Percentiles rank a stretch among this genome's conserved stretches.
These are phyloP conservation scores for Vireo altiloquus DNA, from an alignment of 2,113 vertebrate species.

Conservation along the genomic window DNA sequence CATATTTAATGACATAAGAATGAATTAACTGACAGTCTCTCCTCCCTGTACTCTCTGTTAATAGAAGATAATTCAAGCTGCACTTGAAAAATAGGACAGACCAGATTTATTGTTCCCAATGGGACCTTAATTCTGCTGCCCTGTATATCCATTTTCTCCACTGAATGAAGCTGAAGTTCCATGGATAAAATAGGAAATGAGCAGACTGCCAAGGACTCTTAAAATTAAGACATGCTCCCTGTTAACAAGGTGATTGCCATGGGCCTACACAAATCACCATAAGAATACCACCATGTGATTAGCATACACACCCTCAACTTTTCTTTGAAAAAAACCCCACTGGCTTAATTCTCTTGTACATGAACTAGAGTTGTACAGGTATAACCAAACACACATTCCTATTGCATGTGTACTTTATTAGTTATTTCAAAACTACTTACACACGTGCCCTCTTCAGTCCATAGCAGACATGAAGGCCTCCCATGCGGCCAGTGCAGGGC, in stretches of 20 bases:
- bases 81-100: conserved; percentile 4
- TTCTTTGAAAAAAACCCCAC: neutral
- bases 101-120: neutral
- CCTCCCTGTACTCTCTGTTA: neutral
- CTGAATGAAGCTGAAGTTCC: neutral
- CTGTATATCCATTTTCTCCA: neutral
- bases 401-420: neutral
- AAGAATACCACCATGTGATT: neutral
- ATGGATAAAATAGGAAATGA: neutral
- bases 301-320: neutral
- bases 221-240: neutral
- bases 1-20: neutral
- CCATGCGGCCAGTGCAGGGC: rapidly evolving
- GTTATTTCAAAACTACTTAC: neutral
- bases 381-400: neutral
- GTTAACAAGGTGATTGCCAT: neutral
- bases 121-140: conserved; percentile 2
- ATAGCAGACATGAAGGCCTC: neutral
- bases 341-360: neutral
- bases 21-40: neutral
- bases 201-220: neutral
- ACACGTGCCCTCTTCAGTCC: neutral
- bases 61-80: conserved; percentile 1
- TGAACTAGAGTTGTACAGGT: neutral
- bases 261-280: neutral